These are phyloP conservation scores for Neelides sp. DNA, from an alignment of 1,140 invertebrate genomes.

Conservation along the genomic window DNA sequence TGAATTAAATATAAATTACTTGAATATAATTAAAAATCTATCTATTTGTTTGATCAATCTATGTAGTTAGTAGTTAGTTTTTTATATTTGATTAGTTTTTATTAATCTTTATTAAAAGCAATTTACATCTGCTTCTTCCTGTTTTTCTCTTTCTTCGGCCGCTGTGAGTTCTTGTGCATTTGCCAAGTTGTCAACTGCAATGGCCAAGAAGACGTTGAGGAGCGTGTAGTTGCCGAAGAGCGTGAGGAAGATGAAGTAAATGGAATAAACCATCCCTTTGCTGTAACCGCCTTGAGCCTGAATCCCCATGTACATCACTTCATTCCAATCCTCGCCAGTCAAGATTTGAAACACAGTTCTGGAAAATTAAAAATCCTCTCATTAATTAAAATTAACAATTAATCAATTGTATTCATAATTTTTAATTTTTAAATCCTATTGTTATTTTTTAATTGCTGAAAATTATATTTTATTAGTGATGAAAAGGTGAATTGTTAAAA, in stretches of 20 bases:
- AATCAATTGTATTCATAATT: background rate
- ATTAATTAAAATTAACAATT: background rate
- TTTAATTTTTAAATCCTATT: constrained; percentile 6
- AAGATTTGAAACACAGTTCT: constrained; percentile 60
- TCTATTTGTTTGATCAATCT: constrained; percentile 16
- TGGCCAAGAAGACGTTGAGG: constrained; percentile 99
- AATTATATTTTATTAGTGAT: background rate
- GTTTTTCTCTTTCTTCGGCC: constrained; percentile 83
- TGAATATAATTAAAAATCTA: background rate
- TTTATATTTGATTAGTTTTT: background rate
- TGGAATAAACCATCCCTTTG: constrained; percentile 81
- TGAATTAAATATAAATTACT: background rate
- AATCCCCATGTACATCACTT: constrained; percentile 99
- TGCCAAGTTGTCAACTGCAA: constrained; percentile 99
- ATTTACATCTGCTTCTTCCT: constrained; percentile 1
- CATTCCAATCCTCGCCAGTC: constrained; percentile 99
- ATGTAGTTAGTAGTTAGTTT: background rate
- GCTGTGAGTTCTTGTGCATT: constrained; percentile 98
- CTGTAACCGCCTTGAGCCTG: constrained; percentile 76
- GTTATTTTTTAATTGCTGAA: constrained; percentile 2
- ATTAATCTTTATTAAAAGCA: background rate
- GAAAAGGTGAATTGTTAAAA: too few species aligned
- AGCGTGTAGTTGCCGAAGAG: constrained; percentile 99
- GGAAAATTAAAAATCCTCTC: background rate
- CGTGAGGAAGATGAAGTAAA: constrained; percentile 94